Evolutionary conservation across 2,888 invertebrate species (phyloP), one percentile per base, ranked within the genome.

Genomic region (Andrena haemorrhoa): DNA sequence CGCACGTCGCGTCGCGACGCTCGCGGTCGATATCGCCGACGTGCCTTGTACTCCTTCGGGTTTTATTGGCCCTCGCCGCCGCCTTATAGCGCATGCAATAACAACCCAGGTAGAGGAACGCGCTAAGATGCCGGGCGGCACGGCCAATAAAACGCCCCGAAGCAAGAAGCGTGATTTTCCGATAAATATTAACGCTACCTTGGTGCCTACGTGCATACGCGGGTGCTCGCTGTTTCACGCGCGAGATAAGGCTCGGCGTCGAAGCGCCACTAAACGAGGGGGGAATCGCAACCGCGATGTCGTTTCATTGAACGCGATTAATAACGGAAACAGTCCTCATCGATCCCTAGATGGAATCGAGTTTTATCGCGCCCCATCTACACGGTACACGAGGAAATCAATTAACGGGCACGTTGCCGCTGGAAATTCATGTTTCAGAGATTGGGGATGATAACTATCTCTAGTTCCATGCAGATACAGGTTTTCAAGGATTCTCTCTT

Each of bases 151-250:
- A 88, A 84, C 75, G 60, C 33, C 51, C 80, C 56, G 71, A 49
- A 41, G 75, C 75, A 66, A 81, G 83, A 68, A 81, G 80, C 41
- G 68, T 75, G 84, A 85, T 88, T 88, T 84, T 75, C 65, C 69
- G 88, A 84, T 85, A 84, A 85, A 85, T 84, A 80, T 85, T 84
- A 83, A 85, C 83, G 77, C 51, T 60, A 41, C n/a, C 61, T 49
- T 7, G 56, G 72, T 66, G 16, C 16, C 41, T 41, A 1, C 12
- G 41, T 12, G 4, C 41, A 1, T 12, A 64, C 75, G 69, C 56
- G 66, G 61, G n/a, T 26, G 60, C 41, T 68, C 23, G 60, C 12
- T 12, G 69, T 60, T 58, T 31, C 65, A 51, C 51, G 31, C 33
- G 53, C 16, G 53, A 68, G 65, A 79, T 79, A 79, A 51, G 69